Evolutionary conservation across 2,113 vertebrate genomes (phyloP).

Genomic region (Pholis gunnellus): DNA sequence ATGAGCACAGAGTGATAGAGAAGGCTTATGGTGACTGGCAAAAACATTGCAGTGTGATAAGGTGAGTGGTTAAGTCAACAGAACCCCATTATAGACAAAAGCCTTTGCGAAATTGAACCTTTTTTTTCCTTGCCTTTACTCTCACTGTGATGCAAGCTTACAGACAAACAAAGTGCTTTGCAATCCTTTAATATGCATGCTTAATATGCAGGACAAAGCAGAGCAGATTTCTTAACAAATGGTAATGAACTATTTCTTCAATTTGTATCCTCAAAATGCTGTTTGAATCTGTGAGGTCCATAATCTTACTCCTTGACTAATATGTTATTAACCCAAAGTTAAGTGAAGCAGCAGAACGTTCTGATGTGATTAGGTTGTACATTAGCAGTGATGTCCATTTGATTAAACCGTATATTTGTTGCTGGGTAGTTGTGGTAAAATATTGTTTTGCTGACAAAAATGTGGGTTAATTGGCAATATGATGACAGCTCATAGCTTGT

Average conservation of each 20-base stretch:
- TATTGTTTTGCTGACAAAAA: constrained; percentile 4
- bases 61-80: constrained; percentile 5
- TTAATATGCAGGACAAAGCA: not conserved
- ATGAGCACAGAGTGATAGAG: not conserved
- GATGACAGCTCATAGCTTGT: not conserved
- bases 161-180: constrained; percentile 18
- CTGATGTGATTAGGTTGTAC: not conserved
- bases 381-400: constrained; percentile 7
- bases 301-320: not conserved
- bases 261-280: not conserved
- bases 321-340: constrained; percentile 5
- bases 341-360: not conserved
- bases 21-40: not conserved
- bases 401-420: constrained; percentile 2
- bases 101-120: not conserved
- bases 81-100: constrained; percentile 24
- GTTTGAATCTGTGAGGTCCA: constrained; percentile 6
- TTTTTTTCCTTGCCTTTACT: not conserved
- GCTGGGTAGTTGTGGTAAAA: not conserved
- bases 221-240: constrained; percentile 5
- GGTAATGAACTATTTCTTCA: not conserved
- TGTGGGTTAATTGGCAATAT: constrained; percentile 17
- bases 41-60: constrained; percentile 1
- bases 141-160: constrained; percentile 1
- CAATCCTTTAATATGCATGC: not conserved